Conservation (phyloP, 2,113 vertebrate species). For the Silurus glanis region DNA sequence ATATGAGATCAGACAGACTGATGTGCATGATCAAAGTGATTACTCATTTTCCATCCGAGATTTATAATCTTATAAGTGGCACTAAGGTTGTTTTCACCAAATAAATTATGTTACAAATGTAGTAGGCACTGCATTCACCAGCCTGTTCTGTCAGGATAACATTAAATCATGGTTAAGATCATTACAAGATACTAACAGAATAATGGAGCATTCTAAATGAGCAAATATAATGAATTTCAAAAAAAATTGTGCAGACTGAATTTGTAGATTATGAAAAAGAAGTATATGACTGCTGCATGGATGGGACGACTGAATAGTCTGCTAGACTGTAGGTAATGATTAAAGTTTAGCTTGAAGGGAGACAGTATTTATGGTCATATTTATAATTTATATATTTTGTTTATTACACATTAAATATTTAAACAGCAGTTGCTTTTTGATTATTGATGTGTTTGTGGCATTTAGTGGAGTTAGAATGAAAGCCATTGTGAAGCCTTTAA, state of each 20-base stretch:
- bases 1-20: constrained; percentile 1
- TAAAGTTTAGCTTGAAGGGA: neutral
- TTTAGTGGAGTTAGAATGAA: neutral
- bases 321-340: neutral
- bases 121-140: neutral
- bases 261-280: neutral
- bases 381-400: neutral
- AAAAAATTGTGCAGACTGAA: neutral
- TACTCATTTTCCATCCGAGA: neutral
- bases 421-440: neutral
- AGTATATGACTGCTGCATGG: neutral
- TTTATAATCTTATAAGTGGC: neutral
- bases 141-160: neutral
- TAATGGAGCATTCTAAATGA: neutral
- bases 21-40: neutral
- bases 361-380: neutral
- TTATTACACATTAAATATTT: constrained; percentile 2
- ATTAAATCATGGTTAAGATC: neutral
- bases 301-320: neutral
- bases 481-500: no score
- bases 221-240: neutral
- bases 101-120: neutral
- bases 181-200: neutral
- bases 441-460: neutral
- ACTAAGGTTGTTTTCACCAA: neutral